Evolutionary conservation across 2,797 vertebrate genomes (phyloP), one percentile per base, ranked within the genome.

Genomic region (Phalanger gymnotis): DNA sequence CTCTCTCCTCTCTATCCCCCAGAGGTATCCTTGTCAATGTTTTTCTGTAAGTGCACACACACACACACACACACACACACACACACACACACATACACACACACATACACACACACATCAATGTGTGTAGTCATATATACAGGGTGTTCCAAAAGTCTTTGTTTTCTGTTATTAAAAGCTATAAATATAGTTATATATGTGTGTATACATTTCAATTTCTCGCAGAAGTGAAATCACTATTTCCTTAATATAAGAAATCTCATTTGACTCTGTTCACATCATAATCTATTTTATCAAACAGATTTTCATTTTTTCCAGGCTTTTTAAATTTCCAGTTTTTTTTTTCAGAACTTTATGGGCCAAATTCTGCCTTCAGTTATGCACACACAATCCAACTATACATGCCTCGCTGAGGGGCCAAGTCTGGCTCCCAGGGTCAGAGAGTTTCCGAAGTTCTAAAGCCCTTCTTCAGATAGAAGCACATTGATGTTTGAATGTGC

Each of bases 211-310:
- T 95, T 92, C 93, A 53, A 95, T 96, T 97, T 97, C 91, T 97
- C 95, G 96, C 89, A 93, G 96, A 97, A 95, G 55, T 97, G 95
- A 97, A 97, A 98, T 97, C 91, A 96, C 92, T 53, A 73, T 97
- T 97, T 98, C 73, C 91, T 96, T 94, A 95, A 96, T 90, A 97
- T 96, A 96, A 95, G 97, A 97, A 98, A 98, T 96, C 92, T 53
- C 30, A 31, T 96, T 97, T 96, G 96, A 97, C 96, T 94, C 95
- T 91, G 95, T 93, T 97, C 96, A 96, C 95, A 94, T 97, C 92
- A 93, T 96, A 96, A 96, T 97, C 97, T 96, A 96, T 96, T 97
- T 98, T 98, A 97, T 98, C 97, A 97, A 97, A 95, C 54, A 94
- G 92, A 96, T 93, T 97, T 95, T 96, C 97, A 97, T 95, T 97